A percentile compares a stretch with the other conserved stretches of the same genome.
Conservation (phyloP, 1,140 invertebrate species). For the Cheumatopsyche charites region DNA sequence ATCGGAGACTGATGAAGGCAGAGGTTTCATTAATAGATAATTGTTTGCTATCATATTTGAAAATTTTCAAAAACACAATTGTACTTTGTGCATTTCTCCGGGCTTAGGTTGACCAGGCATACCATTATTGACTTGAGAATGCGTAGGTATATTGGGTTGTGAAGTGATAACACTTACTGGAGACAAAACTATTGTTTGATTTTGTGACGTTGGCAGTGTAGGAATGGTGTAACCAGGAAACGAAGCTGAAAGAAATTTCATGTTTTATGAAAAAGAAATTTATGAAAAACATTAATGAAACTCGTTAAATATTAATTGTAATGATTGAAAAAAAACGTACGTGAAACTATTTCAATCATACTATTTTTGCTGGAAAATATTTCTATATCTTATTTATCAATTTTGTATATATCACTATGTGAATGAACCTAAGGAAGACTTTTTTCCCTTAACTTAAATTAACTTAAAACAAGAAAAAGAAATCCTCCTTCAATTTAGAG, state of each 20-base stretch:
- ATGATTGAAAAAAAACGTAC: too few species aligned
- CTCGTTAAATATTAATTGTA: too few species aligned
- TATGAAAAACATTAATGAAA: too few species aligned
- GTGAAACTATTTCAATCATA: too few species aligned
- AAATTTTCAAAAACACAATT: neutral
- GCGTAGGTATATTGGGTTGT: conserved; percentile 68
- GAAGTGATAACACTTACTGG: conserved; percentile 74
- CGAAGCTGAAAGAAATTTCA: conserved; percentile 54
- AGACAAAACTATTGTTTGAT: conserved; percentile 80
- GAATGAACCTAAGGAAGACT: too few species aligned
- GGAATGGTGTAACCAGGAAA: conserved; percentile 76
- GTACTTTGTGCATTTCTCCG: conserved; percentile 60
- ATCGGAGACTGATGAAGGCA: conserved; percentile 46
- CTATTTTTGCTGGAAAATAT: too few species aligned
- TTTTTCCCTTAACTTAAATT: too few species aligned
- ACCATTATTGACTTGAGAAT: conserved; percentile 55
- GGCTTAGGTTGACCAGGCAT: conserved; percentile 57
- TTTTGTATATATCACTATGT: too few species aligned
- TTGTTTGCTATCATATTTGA: neutral
- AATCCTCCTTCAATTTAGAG: too few species aligned
- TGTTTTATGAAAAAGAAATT: too few species aligned
- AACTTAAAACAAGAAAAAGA: too few species aligned
- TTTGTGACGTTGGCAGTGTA: conserved; percentile 76
- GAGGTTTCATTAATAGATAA: neutral
- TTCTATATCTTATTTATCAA: too few species aligned